These are phyloP conservation scores for Odontocolon sp. DNA, from an alignment of 2,888 invertebrate species.

Conservation along the genomic window DNA sequence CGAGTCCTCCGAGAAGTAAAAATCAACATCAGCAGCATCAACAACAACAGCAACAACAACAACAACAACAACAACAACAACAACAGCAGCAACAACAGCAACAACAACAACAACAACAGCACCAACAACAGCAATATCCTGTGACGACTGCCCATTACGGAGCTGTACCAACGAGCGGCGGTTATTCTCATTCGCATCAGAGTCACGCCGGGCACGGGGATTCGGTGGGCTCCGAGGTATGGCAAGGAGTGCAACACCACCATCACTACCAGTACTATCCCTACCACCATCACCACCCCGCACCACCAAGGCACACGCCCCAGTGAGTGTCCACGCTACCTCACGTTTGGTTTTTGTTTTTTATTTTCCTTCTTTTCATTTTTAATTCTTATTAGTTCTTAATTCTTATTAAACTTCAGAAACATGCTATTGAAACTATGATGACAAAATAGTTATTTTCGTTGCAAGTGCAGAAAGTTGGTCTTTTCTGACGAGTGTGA, in stretches of 20 bases:
- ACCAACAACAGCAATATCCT: conserved; percentile 76
- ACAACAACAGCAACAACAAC: conserved; percentile 74
- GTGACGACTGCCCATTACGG: conserved; percentile 75
- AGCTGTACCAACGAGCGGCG: conserved; percentile 68
- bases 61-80: conserved; percentile 70
- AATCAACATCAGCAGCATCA: conserved; percentile 75
- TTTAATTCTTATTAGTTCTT: conserved; percentile 2
- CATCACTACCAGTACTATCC: conserved; percentile 86
- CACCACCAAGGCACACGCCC: conserved; percentile 82
- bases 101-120: conserved; percentile 73
- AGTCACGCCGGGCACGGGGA: conserved; percentile 79
- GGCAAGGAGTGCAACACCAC: conserved; percentile 82
- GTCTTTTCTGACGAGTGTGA: too few species aligned
- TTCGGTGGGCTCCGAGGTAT: conserved; percentile 84
- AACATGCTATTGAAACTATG: too few species aligned
- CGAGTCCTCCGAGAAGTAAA: conserved; percentile 77
- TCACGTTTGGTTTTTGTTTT: conserved; percentile 71
- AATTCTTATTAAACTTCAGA: not conserved
- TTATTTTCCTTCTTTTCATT: conserved; percentile 19
- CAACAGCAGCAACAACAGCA: conserved; percentile 68
- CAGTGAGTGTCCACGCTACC: conserved; percentile 83
- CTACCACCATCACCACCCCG: conserved; percentile 84
- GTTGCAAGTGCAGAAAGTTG: too few species aligned
- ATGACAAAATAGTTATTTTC: too few species aligned
- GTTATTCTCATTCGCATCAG: conserved; percentile 76